Evolutionary conservation across 2,113 vertebrate species (phyloP), one percentile per base, ranked within the genome.

Genomic region (Opisthocomus hoazin): DNA sequence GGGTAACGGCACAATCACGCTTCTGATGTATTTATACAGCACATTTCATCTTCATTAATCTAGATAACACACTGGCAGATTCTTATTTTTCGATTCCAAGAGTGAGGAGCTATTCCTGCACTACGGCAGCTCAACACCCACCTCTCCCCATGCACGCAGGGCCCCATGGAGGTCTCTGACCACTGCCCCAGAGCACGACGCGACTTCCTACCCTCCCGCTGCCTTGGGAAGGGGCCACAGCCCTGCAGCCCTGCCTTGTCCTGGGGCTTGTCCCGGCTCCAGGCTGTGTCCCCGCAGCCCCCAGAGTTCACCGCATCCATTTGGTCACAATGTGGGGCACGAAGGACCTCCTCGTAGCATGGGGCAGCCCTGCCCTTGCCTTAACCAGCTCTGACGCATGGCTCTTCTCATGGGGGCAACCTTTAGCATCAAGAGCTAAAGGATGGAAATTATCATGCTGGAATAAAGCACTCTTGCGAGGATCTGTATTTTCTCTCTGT

Each of bases 41-140:
- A 71, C 84, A 81, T 92, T 93, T 92, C 56, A 91, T 87, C 94
- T 97, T 92, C 93, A 87, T 92, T 97, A 93, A 96, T 93, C 92
- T 77, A 87, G 22, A 88, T 34, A 90, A 89, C 53, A 17, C 83
- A 26, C 86, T 94, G 89, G 89, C 92, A 95, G 15, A 37, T 45
- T 15, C 89, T 61, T 75, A 39, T 41, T 95, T 84, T 45, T 46
- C 6, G 5, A 1, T 75, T 93, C 92, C 86, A 79, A 57, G 60
- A 96, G 64, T 0, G 11, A 78, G 1, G 50, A 92, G 77, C 61
- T 54, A 14, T 57, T 93, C 58, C 54, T 51, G 43, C 46, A 63
- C 63, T 63, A 4, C 0, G 0, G 26, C 29, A 80, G 46, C 2
- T 60, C 92, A 45, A 75, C 58, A 45, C 17, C 29, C 69, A 80